Evolutionary conservation across 2,888 invertebrate species (phyloP), one percentile per base, ranked within the genome.

Genomic region (Pandemis corylana): DNA sequence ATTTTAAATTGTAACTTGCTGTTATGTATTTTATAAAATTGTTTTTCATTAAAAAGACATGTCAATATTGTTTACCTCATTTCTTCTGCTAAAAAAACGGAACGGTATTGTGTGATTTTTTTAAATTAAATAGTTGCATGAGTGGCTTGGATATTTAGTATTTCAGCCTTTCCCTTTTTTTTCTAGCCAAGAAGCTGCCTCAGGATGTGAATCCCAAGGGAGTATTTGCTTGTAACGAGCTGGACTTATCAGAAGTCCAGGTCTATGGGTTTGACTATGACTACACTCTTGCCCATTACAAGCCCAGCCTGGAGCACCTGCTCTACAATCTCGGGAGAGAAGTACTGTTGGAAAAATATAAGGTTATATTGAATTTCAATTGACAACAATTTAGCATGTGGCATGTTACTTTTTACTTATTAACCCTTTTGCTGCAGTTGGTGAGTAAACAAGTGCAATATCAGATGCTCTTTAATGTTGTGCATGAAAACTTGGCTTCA

Each of bases 261-360:
- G 98, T 99, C 0, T 99, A 99, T 95, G 98, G 99, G 61, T 99
- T 99, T 94, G 99, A 99, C 92, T 99, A 99, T 94, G 99, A 99
- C 90, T 99, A 99, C 90, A 99, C 99, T 0, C 90, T 99, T 83
- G 99, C 99, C 0, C 98, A 98, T 83, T 99, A 99, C 89, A 98
- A 98, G 85, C 97, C 97, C 10, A 96, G 97, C 28, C 94, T 99
- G 87, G 98, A 99, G 87, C 96, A 97, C 86, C 95, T 99, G 65
- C 95, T 99, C 20, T 99, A 99, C 88, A 97, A 98, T 87, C 95
- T 99, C 77, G 99, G 98, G 0, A 96, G 97, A 79, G 97, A 98
- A 84, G 96, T 96, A 87, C 95, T 99, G 1, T 96, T 99, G 78
- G 96, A 97, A 85, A 97, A 97, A 84, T 97, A 97, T 86, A 98